phyloP scores from a whole-genome alignment of 2,797 vertebrate species.

The Halcyon leucocephala region DNA sequence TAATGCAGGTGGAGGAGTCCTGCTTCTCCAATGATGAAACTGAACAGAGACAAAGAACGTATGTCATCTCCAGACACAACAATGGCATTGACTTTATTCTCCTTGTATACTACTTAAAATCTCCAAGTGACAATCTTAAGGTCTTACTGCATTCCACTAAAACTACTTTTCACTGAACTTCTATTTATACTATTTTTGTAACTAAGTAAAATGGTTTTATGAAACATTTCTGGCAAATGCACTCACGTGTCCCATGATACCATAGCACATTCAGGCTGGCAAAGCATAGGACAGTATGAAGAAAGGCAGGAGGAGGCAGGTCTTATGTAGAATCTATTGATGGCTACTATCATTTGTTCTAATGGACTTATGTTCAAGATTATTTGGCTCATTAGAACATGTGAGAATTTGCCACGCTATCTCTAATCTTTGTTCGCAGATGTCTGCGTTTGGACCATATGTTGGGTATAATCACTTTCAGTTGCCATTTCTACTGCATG shows the following conservation, averaged over 20 bases:
- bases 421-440: slow-evolving; percentile 70
- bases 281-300: not conserved
- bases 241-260: not conserved
- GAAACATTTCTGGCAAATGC: not conserved
- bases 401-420: slow-evolving; percentile 39
- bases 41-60: not conserved
- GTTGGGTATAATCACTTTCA: slow-evolving; percentile 60
- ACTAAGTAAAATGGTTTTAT: slow-evolving; percentile 4
- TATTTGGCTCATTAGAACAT: slow-evolving; percentile 61
- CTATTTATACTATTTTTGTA: not conserved
- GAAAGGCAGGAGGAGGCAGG: not conserved
- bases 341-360: slow-evolving; percentile 28
- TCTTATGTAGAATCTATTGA: not conserved
- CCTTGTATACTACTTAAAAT: not conserved
- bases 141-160: not conserved
- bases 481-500: slow-evolving; percentile 58
- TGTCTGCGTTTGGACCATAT: slow-evolving; percentile 73
- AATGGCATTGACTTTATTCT: not conserved
- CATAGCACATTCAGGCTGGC: not conserved
- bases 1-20: not conserved
- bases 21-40: not conserved
- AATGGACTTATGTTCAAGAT: slow-evolving; percentile 16
- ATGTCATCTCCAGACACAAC: accelerated
- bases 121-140: not conserved
- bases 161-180: not conserved